Base-by-base conservation (phyloP, 2,113 vertebrate genomes). In the Rutilus rutilus region DNA sequence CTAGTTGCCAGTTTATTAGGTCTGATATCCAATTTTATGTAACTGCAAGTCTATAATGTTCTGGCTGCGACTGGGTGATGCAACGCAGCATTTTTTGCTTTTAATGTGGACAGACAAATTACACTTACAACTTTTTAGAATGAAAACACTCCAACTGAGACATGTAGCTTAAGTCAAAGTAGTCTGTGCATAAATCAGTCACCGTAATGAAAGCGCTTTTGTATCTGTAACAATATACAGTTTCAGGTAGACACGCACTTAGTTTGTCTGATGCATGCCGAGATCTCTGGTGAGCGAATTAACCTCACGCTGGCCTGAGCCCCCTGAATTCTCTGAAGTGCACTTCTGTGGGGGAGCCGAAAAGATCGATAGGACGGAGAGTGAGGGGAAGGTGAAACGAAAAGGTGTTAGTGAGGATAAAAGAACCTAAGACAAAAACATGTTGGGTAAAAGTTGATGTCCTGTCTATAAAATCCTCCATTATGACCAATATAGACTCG, bases 361-460 rank as follows among this genome's bases (percentile, higher is more conserved):
- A 62, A 11, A 42, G 67, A 83, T 83, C 67, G 67, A 83, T 85
- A 33, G 25, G 75, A 83, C 62, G 50, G 67, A 73, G 47, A 78
- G 84, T 69, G 47, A 69, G 45, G 62, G 60, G 64, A 52, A 82
- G 82, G 65, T 83, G 82, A 83, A 73, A 59, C 30, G 23, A 83
- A 73, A 57, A 69, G 65, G 65, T 57, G 47, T 83, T 54, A 74
- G 91, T 89, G 86, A 89, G 45, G 85, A 91, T 92, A 90, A 90
- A 91, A 93, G 91, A 93, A 92, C 83, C 91, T 91, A 92, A 88
- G 81, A 36, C 91, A 83, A 91, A 90, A 91, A 91, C 81, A 83
- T 5, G 25, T 21, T 11, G 65, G 59, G 60, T 47, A 82, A 82
- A 67, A 67, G 62, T 52, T 67, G 62, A 82, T 82, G 52, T 82